Evolutionary conservation across 1,140 invertebrate genomes (phyloP).

Genomic region (Micrasema minimum): DNA sequence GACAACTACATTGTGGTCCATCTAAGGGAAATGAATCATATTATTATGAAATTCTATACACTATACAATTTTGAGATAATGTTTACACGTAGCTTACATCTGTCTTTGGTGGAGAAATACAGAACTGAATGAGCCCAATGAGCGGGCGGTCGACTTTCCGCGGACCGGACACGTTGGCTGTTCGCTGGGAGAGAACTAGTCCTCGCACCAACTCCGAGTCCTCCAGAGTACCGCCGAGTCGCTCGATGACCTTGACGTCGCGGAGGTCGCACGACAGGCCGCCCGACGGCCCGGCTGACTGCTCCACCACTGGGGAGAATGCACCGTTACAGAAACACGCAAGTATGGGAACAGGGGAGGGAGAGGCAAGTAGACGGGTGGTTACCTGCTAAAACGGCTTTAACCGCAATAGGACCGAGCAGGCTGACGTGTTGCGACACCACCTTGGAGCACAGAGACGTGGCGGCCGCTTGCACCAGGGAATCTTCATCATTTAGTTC

Average conservation of each 20-base stretch:
- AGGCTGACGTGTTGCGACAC: slow-evolving; percentile 97
- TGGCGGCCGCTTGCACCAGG: slow-evolving; percentile 94
- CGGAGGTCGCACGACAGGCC: slow-evolving; percentile 75
- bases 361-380: too few relatives aligned
- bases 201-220: slow-evolving; percentile 97
- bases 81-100: slow-evolving; percentile 75
- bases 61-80: too few relatives aligned
- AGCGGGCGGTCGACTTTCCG: slow-evolving; percentile 97
- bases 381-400: slow-evolving; percentile 90
- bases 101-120: slow-evolving; percentile 99
- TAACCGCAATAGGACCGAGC: slow-evolving; percentile 95
- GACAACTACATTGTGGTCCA: slow-evolving; percentile 98
- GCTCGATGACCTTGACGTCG: slow-evolving; percentile 96
- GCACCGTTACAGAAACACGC: too few relatives aligned
- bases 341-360: too few relatives aligned
- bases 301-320: slow-evolving; percentile 65
- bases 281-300: slow-evolving; percentile 63
- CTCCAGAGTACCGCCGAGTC: slow-evolving; percentile 97
- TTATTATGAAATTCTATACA: too few relatives aligned
- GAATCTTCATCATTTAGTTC: slow-evolving; percentile 89
- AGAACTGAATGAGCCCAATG: slow-evolving; percentile 99
- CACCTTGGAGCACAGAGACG: slow-evolving; percentile 98
- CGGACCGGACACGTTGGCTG: slow-evolving; percentile 90
- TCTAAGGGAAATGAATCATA: too few relatives aligned
- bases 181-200: slow-evolving; percentile 91